Conservation (phyloP, 2,113 vertebrate species). For the Globicephala melas region DNA sequence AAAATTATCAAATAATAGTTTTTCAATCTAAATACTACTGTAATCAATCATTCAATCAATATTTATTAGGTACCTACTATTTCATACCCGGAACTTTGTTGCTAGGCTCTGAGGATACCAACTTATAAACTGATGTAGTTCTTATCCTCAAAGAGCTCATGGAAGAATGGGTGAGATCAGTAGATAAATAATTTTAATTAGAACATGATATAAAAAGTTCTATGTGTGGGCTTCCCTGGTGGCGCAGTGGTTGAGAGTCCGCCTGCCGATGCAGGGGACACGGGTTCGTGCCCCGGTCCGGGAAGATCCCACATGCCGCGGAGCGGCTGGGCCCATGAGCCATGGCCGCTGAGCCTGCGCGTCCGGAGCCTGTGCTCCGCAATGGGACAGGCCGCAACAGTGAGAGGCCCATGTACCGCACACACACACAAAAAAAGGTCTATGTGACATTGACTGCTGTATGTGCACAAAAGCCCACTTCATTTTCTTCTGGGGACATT, state of each 20-base stretch:
- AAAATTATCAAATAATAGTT: background rate
- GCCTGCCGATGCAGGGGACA: no score
- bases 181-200: slow-evolving; percentile 21
- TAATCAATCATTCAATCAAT: background rate
- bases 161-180: background rate
- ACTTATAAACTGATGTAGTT: background rate
- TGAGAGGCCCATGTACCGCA: no score
- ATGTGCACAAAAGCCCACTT: background rate
- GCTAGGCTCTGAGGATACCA: background rate
- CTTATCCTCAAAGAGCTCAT: background rate
- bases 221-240: background rate
- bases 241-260: no score
- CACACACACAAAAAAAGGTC: no score
- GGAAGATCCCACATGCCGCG: no score
- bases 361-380: no score
- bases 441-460: background rate
- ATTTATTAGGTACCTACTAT: background rate
- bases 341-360: no score
- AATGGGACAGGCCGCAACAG: no score
- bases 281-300: no score
- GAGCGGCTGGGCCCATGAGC: no score
- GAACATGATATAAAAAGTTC: background rate
- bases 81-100: background rate
- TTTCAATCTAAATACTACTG: background rate
- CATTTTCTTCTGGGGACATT: background rate